Percentiles rank a stretch among this genome's conserved stretches.
These are phyloP conservation scores for Drosophila subpulchrella DNA, from an alignment of 1,140 invertebrate genomes.

Conservation along the genomic window DNA sequence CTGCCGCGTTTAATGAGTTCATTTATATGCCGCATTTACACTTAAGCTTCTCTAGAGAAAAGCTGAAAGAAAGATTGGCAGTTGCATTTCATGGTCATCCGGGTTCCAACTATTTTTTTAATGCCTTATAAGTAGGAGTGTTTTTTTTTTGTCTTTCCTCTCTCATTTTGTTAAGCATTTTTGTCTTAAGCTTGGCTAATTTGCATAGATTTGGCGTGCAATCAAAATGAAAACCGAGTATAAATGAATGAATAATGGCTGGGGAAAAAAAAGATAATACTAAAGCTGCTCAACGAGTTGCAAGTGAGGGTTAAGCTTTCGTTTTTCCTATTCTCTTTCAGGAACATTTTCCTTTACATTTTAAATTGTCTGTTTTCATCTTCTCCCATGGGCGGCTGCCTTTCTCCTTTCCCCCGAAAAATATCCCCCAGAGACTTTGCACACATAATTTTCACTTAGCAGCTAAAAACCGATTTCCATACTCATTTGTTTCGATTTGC, in stretches of 20 bases:
- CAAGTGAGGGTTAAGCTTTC: slow-evolving; percentile 42
- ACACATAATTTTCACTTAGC: slow-evolving; percentile 46
- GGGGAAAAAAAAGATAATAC: slow-evolving; percentile 16
- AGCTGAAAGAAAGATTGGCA: slow-evolving; percentile 7
- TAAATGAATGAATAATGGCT: slow-evolving; percentile 45
- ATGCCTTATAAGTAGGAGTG: slow-evolving; percentile 19
- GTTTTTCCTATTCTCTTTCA: slow-evolving; percentile 38
- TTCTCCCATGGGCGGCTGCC: not conserved
- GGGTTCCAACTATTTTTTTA: slow-evolving; percentile 54
- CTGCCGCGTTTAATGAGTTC: slow-evolving; percentile 67
- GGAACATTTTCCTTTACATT: slow-evolving; percentile 18
- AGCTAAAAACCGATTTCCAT: slow-evolving; percentile 53
- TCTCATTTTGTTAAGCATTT: slow-evolving; percentile 18
- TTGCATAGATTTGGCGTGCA: slow-evolving; percentile 57
- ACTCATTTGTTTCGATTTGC: slow-evolving; percentile 53
- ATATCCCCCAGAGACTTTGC: slow-evolving; percentile 41
- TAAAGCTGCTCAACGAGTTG: slow-evolving; percentile 30
- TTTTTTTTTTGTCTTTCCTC: not conserved
- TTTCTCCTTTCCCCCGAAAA: not conserved
- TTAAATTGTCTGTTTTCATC: slow-evolving; percentile 34
- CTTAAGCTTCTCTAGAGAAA: slow-evolving; percentile 16
- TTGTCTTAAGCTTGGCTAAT: slow-evolving; percentile 59
- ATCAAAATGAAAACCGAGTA: slow-evolving; percentile 31
- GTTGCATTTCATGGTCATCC: slow-evolving; percentile 33
- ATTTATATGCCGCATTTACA: slow-evolving; percentile 76